Base-by-base conservation (phyloP, 2,888 invertebrate genomes). In the Leucophenga maculata region DNA sequence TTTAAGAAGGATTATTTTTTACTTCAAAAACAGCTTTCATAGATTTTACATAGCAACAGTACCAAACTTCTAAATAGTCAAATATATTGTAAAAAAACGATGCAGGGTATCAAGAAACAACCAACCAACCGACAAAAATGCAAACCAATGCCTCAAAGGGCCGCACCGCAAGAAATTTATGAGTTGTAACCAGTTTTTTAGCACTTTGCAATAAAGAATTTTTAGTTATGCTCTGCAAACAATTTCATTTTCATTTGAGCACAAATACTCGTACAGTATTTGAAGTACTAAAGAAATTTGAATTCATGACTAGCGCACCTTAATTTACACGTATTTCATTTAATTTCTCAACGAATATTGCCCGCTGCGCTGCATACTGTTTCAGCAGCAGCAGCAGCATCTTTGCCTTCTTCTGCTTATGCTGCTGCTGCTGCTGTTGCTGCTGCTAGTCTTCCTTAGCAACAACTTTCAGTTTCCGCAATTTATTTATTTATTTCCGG, bases 401-500 rank as follows among this genome's bases (percentile, higher is more conserved):
- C 67, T 70, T 67, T 16, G 52, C 26, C 60, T 18, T 65, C 44
- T 62, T 18, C 44, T 46, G 52, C 26, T 44, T 66, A 64, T 26
- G 52, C 32, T 52, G n/a, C n/a, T n/a, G n/a, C n/a, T n/a, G n/a
- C n/a, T n/a, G n/a, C n/a, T n/a, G n/a, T n/a, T n/a, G n/a, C n/a
- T n/a, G n/a, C n/a, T n/a, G n/a, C n/a, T n/a, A n/a, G 52, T 67
- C 22, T 32, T 60, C 66, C 64, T 44, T 39, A 59, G 46, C 32
- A 50, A 57, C 57, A 68, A 67, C 67, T 74, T 73, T 65, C 71
- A 72, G 75, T 77, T 79, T 44, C 64, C 59, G 70, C 54, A 67
- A 57, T 70, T 83, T 83, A 83, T 84, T 83, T 82, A 84, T 82
- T 83, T 82, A 82, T 84, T 83, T 80, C 77, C 78, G 77, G 78